Evolutionary conservation across 2,888 invertebrate species (phyloP).

Genomic region (Vandiemenella viatica): DNA sequence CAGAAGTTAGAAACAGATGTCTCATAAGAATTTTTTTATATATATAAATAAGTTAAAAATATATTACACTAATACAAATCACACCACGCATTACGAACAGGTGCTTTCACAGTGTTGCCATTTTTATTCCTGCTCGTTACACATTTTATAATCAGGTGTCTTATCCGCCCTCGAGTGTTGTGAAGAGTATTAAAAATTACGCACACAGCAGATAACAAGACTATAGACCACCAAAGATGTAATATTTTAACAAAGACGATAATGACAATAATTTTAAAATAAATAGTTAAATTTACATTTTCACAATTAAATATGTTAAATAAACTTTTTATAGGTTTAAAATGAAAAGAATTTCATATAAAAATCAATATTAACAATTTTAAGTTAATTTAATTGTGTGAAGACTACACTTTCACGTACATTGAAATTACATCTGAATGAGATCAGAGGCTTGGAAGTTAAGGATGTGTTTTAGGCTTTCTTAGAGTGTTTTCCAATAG

Average conservation of each 20-base stretch:
- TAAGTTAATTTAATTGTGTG: neutral
- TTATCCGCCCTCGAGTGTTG: neutral
- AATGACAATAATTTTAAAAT: neutral
- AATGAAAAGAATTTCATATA: neutral
- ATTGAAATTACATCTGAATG: neutral
- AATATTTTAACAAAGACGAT: neutral
- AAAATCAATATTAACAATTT: neutral
- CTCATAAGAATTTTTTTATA: too few species aligned
- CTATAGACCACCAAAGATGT: neutral
- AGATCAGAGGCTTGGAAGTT: neutral
- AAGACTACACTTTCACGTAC: neutral
- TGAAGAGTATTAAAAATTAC: neutral
- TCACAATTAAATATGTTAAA: neutral
- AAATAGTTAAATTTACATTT: neutral
- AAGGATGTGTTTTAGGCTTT: too few species aligned
- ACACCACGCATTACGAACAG: neutral
- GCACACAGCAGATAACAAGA: neutral
- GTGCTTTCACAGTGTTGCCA: neutral
- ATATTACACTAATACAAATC: neutral
- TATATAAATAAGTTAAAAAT: neutral
- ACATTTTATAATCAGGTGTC: neutral
- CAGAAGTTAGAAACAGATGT: too few species aligned
- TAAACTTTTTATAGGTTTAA: neutral
- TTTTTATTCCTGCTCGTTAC: neutral
- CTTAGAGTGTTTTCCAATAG: too few species aligned